These are phyloP conservation scores for Naja naja DNA, from an alignment of 2,113 vertebrate species.

Conservation along the genomic window DNA sequence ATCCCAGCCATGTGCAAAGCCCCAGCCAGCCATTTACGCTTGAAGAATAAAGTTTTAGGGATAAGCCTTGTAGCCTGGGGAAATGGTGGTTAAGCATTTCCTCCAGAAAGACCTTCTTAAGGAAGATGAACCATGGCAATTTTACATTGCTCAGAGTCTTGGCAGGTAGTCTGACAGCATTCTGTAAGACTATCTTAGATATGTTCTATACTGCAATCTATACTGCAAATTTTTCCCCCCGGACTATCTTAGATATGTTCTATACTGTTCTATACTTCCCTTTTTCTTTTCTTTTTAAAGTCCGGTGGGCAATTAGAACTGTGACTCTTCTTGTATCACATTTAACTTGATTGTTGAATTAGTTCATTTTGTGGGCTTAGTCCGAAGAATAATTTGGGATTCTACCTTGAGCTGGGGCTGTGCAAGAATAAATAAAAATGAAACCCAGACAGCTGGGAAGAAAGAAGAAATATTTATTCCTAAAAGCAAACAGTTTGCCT, in stretches of 20 bases:
- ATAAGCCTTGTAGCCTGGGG: not conserved
- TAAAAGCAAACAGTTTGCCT: not conserved
- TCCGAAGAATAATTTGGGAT: not conserved
- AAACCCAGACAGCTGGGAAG: not conserved
- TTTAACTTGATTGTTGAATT: not conserved
- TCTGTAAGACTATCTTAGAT: not conserved
- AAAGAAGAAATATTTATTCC: not conserved
- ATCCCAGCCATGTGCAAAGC: not conserved
- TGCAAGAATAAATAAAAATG: not conserved
- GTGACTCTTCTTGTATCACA: not conserved
- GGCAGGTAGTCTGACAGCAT: not conserved
- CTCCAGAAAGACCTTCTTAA: not conserved
- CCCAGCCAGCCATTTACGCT: constrained; percentile 3
- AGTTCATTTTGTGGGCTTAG: not conserved
- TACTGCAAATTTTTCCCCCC: not conserved
- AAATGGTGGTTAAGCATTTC: not conserved
- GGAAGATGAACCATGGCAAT: not conserved
- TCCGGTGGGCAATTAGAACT: not conserved
- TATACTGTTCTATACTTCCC: not conserved
- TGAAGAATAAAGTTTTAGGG: constrained; percentile 23
- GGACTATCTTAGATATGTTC: not conserved
- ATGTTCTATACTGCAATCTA: not conserved
- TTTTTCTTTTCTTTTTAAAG: not conserved
- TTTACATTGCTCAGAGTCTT: not conserved
- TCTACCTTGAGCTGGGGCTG: not conserved